Base-by-base conservation (phyloP, 2,888 invertebrate genomes). In the Exephanes ischioxanthus region DNA sequence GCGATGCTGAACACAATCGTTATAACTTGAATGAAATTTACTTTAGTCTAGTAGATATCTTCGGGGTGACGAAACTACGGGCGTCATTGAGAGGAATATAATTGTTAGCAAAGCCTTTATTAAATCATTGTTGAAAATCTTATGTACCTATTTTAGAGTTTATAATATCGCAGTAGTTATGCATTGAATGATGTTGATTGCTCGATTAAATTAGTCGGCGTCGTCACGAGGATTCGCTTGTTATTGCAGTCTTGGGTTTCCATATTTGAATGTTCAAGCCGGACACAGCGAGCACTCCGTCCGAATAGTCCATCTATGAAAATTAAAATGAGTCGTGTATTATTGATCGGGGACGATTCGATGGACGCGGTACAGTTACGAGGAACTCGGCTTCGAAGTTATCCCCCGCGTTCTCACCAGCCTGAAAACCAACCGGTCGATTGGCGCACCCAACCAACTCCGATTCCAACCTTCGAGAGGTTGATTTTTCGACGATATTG, bases 201-300 rank as follows among this genome's bases (percentile, higher is more conserved):
- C 63, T 58, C 22, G 66, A 63, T 63, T 61, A 72, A 48, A 63
- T 19, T 66, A 67, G 51, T 51, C 55, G 53, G 16, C 58, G 53
- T 66, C 48, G 66, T 58, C 33, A 37, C 63, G 41, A 51, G 16
- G 30, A 61, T 33, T 71, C 73, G 45, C 26, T 67, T 11, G 48
- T 5, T 61, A 30, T 51, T 86, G 77, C 84, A 58, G 84, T 85
- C 22, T 88, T 91, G 26, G 93, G 91, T 87, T 91, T 91, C 93
- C 93, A 93, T 73, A 93, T 89, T 88, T 92, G 90, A 63, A 93
- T 90, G 68, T 89, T 88, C 41, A 91, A 91, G 26, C 93, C 92
- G n/a, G 93, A 92, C 68, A 92, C 87, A 22, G 93, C 93, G 14
- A 93, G 90, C 77, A 93, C 90, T 16, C 90, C 91, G 67, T 93